Evolutionary conservation across 2,888 invertebrate species (phyloP), one percentile per base, ranked within the genome.

Genomic region (Hecatera dysodea): DNA sequence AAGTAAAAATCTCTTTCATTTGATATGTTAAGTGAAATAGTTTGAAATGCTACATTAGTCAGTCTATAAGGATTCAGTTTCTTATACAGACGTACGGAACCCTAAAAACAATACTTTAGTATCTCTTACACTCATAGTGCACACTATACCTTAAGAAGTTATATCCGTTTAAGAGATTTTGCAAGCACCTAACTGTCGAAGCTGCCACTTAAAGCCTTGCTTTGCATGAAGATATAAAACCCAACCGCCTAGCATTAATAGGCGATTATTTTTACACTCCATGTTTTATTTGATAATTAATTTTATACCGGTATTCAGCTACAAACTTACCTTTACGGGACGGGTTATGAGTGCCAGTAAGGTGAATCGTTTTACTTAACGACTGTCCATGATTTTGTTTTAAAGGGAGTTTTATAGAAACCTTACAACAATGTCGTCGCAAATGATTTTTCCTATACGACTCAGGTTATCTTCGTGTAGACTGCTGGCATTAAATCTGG

Each of bases 261-360:
- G 42, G n/a, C 46, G 11, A 48, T 67, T 48, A 63, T 44, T 65
- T 62, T 56, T 36, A 62, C 50, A 61, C 60, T 52, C 55, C 29
- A 22, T 60, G 55, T 64, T 80, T 75, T 71, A 71, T 76, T 76
- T 67, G 24, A 44, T 72, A 64, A 56, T 76, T 75, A 67, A 80
- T 75, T 80, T 64, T 17, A 33, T 46, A 67, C 27, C 56, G 39
- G 67, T 57, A 39, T 71, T 64, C 24, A 27, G n/a, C n/a, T 59
- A 29, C 55, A 53, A 59, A 24, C 11, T 29, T n/a, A 12, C 22
- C 2, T 77, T 67, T 60, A 63, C 17, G 55, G 46, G 44, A 63
- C 27, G 60, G 29, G 44, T 48, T 67, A 66, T 61, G 33, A 46
- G 52, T 60, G 44, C 9, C 11, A 29, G 57, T 68, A 55, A 73